Conservation (phyloP, 1,140 invertebrate species). For the Listronotus oregonensis region DNA sequence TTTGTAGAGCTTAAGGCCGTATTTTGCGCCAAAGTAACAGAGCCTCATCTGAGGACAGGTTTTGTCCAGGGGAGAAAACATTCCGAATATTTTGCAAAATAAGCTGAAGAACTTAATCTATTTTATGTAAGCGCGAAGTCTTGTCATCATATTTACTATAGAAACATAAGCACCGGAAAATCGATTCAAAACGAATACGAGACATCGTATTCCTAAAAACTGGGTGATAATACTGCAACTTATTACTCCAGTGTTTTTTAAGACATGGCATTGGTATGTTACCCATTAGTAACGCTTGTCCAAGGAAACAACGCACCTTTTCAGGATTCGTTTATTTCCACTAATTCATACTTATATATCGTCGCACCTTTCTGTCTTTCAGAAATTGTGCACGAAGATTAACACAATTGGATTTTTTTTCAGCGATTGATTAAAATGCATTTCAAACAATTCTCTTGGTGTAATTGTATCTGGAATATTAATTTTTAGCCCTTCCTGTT, state of each 20-base stretch:
- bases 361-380: no score
- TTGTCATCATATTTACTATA: conserved; percentile 8
- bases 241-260: conserved; percentile 8
- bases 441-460: no score
- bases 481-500: no score
- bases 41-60: conserved; percentile 46
- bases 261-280: conserved; percentile 6
- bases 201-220: conserved; percentile 11
- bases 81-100: conserved; percentile 37
- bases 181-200: conserved; percentile 20
- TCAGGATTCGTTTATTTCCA: no score
- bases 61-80: conserved; percentile 34
- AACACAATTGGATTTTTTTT: no score
- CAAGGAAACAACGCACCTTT: no score
- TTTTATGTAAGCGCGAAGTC: conserved; percentile 13
- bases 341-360: no score
- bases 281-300: conserved; percentile 2
- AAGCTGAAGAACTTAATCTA: not conserved
- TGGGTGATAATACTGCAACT: conserved; percentile 12
- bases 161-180: conserved; percentile 14
- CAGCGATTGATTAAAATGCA: no score
- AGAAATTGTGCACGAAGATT: no score
- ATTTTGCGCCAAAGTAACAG: conserved; percentile 51
- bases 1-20: conserved; percentile 50
- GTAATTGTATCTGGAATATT: no score